These are phyloP conservation scores for Myripristis jacobus DNA, from an alignment of 2,797 vertebrate genomes.

Conservation along the genomic window DNA sequence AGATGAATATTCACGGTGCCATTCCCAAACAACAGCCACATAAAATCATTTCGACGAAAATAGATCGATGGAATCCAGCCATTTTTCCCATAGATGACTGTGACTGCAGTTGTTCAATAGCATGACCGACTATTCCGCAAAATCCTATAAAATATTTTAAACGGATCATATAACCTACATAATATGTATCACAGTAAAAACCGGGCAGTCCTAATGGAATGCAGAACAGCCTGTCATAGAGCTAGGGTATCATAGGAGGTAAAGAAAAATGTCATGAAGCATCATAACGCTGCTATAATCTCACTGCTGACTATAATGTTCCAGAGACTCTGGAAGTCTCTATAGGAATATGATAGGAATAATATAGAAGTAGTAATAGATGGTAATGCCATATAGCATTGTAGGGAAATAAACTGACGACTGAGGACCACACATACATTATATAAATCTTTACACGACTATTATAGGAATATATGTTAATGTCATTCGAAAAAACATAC, in stretches of 20 bases:
- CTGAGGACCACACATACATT: not conserved
- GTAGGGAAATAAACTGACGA: not conserved
- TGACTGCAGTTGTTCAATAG: conserved; percentile 59
- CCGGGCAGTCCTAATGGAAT: too few relatives aligned
- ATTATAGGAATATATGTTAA: too few relatives aligned
- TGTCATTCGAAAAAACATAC: not conserved
- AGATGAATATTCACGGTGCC: not conserved
- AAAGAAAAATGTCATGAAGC: not conserved
- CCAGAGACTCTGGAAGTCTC: not conserved
- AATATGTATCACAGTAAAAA: not conserved
- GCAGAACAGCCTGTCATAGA: too few relatives aligned
- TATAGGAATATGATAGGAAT: not conserved
- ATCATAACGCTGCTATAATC: conserved; percentile 21
- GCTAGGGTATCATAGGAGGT: not conserved
- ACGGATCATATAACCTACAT: not conserved
- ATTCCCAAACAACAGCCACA: not conserved
- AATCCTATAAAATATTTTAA: conserved; percentile 21
- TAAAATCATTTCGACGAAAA: not conserved
- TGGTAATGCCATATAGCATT: not conserved
- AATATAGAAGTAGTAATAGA: not conserved
- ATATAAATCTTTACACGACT: not conserved
- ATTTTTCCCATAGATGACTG: not conserved
- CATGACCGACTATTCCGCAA: conserved; percentile 57
- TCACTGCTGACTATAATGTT: not conserved
- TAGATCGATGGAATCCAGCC: conserved; percentile 13